Base-by-base conservation (phyloP, 2,888 invertebrate species). In the Blera fallax region DNA sequence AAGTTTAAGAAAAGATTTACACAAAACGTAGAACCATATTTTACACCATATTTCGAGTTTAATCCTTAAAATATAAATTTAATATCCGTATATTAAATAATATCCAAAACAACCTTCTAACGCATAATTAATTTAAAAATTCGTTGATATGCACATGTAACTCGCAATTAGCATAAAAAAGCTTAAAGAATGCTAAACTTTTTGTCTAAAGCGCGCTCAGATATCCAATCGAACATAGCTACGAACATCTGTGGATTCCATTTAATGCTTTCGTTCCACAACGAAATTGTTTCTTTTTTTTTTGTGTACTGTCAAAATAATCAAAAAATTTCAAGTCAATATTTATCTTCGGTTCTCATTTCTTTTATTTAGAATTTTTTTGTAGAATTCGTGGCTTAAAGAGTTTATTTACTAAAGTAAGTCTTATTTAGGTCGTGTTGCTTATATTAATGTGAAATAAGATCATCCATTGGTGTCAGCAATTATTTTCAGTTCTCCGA, bases 161-260 rank as follows among this genome's bases (percentile, higher is more conserved):
- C 16, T 32, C 1, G 1, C 24, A 14, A 56, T 29, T 32, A 3
- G 1, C 24, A 14, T 50, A 24, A 11, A 29, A 27, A 50, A 18
- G 0, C 34, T 10, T 34, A 3, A 24, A 3, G 24, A 24, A 4
- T 4, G 24, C 24, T 3, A 24, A 24, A 4, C 24, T 24, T 24
- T 24, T n/a, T n/a, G n/a, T n/a, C 10, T 34, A 10, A 34, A 10
- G 1, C 10, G 2, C 34, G 10, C 37, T 11, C 8, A 11, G n/a
- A 48, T 21, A 3, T 50, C 32, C 24, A 65, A 50, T 24, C 65
- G 24, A 65, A 65, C 65, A 50, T 24, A 50, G 34, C 34, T 8
- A 3, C n/a, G 0, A 5, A 21, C 34, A 50, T 21, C 0, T 64
- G 64, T 64, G 65, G 65, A 65, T 14, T 50, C 24, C 34, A 65